Conservation (phyloP, 2,888 invertebrate genomes). For the Orthonychiurus folsomi region DNA sequence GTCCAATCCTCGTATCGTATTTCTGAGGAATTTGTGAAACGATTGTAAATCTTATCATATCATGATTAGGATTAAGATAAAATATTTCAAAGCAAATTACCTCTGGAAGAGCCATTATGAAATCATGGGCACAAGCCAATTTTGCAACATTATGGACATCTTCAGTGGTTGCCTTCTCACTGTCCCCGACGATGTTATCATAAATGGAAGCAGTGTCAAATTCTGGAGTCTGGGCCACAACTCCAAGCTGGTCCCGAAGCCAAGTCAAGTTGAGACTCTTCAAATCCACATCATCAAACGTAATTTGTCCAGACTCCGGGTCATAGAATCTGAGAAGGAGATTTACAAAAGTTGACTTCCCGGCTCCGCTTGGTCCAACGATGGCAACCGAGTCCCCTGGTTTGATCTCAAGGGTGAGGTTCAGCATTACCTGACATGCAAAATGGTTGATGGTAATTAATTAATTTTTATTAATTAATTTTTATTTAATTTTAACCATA, state of each 20-base stretch:
- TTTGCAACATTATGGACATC: slow-evolving; percentile 26
- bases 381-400: background rate
- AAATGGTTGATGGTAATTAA: background rate
- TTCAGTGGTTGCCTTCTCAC: slow-evolving; percentile 18
- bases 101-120: slow-evolving; percentile 23
- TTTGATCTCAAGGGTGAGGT: background rate
- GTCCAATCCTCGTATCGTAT: slow-evolving; percentile 23
- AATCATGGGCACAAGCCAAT: slow-evolving; percentile 26
- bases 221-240: slow-evolving; percentile 17
- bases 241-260: slow-evolving; percentile 24
- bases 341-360: slow-evolving; percentile 48
- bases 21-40: slow-evolving; percentile 9
- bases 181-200: slow-evolving; percentile 23
- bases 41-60: background rate
- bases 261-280: slow-evolving; percentile 18
- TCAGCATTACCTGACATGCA: background rate
- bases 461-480: too few species aligned
- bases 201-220: slow-evolving; percentile 25
- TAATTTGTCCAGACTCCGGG: slow-evolving; percentile 8
- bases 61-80: background rate
- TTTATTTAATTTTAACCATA: too few species aligned
- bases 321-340: slow-evolving; percentile 8
- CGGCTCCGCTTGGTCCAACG: slow-evolving; percentile 64
- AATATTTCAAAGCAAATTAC: background rate
- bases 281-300: slow-evolving; percentile 3